Conservation (phyloP, 2,888 invertebrate species). For the Spodoptera picta region DNA sequence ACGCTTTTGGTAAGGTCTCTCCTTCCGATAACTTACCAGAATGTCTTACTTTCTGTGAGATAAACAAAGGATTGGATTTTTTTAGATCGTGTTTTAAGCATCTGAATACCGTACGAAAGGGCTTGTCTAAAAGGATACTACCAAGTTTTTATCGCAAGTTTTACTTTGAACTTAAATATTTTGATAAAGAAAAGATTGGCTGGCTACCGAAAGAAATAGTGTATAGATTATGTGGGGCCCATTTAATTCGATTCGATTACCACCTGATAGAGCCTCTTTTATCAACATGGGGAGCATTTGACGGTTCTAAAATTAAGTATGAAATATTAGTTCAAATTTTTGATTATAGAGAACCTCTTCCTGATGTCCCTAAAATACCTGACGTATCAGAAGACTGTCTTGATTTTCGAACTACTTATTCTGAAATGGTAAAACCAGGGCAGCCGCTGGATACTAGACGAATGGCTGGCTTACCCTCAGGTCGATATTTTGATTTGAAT, state of each 20-base stretch:
- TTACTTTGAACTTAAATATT: slow-evolving; percentile 74
- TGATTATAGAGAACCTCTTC: slow-evolving; percentile 78
- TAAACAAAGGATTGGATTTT: slow-evolving; percentile 74
- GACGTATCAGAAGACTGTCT: slow-evolving; percentile 74
- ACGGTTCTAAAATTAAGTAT: slow-evolving; percentile 82
- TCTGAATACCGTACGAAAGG: slow-evolving; percentile 79
- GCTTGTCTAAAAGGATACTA: slow-evolving; percentile 67
- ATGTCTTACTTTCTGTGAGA: slow-evolving; percentile 74
- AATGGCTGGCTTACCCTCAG: slow-evolving; percentile 80
- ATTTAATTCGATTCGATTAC: slow-evolving; percentile 82
- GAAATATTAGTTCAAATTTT: slow-evolving; percentile 83
- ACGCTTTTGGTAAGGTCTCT: slow-evolving; percentile 80
- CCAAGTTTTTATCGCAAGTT: slow-evolving; percentile 73
- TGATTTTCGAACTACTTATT: slow-evolving; percentile 78
- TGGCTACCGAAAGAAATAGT: slow-evolving; percentile 82
- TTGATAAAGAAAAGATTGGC: slow-evolving; percentile 77
- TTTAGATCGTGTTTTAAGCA: slow-evolving; percentile 81
- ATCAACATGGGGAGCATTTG: slow-evolving; percentile 80
- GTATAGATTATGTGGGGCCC: slow-evolving; percentile 78
- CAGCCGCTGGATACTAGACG: slow-evolving; percentile 61
- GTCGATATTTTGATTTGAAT: slow-evolving; percentile 79
- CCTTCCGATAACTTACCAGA: slow-evolving; percentile 81
- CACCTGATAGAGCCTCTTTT: slow-evolving; percentile 84
- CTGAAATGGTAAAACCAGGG: slow-evolving; percentile 77
- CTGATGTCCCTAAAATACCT: slow-evolving; percentile 77